These are phyloP conservation scores for Chrosomus eos DNA, from an alignment of 2,797 vertebrate genomes.

Conservation along the genomic window DNA sequence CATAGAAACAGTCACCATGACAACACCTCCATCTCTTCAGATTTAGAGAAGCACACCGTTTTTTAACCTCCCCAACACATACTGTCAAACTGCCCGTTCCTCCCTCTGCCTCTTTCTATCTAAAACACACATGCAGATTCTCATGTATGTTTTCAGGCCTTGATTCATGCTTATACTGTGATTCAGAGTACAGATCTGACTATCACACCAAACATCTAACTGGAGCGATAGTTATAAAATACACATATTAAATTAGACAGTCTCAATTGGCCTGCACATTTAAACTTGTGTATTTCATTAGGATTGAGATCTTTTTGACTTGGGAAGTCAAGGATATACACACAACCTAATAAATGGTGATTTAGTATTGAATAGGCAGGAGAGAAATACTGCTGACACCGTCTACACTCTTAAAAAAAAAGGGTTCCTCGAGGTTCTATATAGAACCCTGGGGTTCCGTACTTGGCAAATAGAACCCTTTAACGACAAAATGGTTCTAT, in stretches of 20 bases:
- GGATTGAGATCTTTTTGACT: neutral
- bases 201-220: neutral
- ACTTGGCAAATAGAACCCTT: no score
- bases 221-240: neutral
- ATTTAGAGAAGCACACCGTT: conserved; percentile 27
- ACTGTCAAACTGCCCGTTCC: neutral
- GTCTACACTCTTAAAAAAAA: no score
- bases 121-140: neutral
- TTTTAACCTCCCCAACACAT: neutral
- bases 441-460: no score
- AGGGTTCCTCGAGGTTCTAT: no score
- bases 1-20: conserved; percentile 52
- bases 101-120: neutral
- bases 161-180: neutral
- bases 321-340: neutral
- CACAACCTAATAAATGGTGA: neutral
- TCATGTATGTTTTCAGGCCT: neutral
- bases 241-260: neutral
- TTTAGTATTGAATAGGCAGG: neutral
- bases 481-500: no score
- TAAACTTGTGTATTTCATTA: neutral
- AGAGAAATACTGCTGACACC: neutral
- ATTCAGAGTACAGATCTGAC: neutral
- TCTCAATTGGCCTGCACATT: neutral
- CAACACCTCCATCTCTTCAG: conserved; percentile 39